Base-by-base conservation (phyloP, 2,888 invertebrate genomes). In the Reticulitermes lucifugus region DNA sequence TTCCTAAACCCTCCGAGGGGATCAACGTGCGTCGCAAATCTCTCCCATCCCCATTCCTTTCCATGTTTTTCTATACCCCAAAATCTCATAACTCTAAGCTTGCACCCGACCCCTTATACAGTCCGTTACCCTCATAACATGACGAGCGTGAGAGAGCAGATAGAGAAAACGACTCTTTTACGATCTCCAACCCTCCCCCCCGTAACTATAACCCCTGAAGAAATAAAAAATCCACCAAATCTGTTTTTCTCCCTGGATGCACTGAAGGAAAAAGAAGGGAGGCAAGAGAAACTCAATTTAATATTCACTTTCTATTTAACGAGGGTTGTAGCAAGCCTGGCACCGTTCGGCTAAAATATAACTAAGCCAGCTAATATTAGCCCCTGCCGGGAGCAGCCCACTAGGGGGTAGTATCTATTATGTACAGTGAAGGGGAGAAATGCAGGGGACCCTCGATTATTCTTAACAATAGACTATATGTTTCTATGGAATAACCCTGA, bases 381-480 rank as follows among this genome's bases (percentile, higher is more conserved):
- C 77, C 65, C 81, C 81, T 25, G 25, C 81, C 22, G 60, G 43
- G 81, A 65, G 46, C 43, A 35, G 81, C 81, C 35, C 81, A 70
- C 81, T 43, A 70, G 81, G 81, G 70, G 81, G 81, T 70, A 81
- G 81, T 81, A 81, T 81, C 81, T 81, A 81, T 81, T 81, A 81
- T 81, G 81, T 70, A 81, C 70, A 83, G 84, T 82, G 73, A 21
- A 79, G 85, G 59, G 84, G 43, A 29, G 84, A 71, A 86, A 84
- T 65, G 10, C 25, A n/a, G n/a, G 65, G 60, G 65, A 60, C 81
- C 85, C 85, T 86, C 86, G 79, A 83, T 85, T 85, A 85, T 84
- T 83, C 81, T 83, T 83, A 84, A 86, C 86, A 86, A 86, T 86
- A 84, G 86, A 85, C 65, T 84, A 85, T 80, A 83, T 71, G 82